Evolutionary conservation across 2,113 vertebrate species (phyloP).

Genomic region (Charina bottae): DNA sequence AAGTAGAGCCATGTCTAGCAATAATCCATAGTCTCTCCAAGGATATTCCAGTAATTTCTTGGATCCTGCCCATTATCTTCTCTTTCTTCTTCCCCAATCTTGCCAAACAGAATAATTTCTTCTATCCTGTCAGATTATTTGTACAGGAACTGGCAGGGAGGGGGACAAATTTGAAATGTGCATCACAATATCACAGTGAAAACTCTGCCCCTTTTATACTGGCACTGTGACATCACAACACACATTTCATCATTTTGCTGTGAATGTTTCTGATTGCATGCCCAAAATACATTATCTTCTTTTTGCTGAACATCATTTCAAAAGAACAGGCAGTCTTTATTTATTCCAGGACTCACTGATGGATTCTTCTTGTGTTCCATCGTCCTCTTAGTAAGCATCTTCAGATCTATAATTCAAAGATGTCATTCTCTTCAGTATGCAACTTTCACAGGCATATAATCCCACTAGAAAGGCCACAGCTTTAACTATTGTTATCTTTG

Average conservation of each 20-base stretch:
- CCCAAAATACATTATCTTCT: background rate
- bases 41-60: background rate
- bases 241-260: background rate
- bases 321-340: background rate
- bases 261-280: background rate
- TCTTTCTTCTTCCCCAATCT: background rate
- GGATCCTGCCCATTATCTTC: background rate
- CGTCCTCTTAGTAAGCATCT: background rate
- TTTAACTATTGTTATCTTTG: background rate
- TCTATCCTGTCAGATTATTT: background rate
- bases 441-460: background rate
- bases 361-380: background rate
- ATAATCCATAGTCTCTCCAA: background rate
- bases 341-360: background rate
- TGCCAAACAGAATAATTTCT: background rate
- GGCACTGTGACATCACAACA: background rate
- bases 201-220: background rate
- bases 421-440: background rate
- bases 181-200: background rate
- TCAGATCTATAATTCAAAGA: constrained; percentile 1
- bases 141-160: background rate
- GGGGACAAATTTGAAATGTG: background rate
- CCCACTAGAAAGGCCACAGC: background rate
- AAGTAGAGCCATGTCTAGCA: background rate
- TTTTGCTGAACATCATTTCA: background rate